These are phyloP conservation scores for Orthonyx spaldingii DNA, from an alignment of 2,113 vertebrate species.

Conservation along the genomic window DNA sequence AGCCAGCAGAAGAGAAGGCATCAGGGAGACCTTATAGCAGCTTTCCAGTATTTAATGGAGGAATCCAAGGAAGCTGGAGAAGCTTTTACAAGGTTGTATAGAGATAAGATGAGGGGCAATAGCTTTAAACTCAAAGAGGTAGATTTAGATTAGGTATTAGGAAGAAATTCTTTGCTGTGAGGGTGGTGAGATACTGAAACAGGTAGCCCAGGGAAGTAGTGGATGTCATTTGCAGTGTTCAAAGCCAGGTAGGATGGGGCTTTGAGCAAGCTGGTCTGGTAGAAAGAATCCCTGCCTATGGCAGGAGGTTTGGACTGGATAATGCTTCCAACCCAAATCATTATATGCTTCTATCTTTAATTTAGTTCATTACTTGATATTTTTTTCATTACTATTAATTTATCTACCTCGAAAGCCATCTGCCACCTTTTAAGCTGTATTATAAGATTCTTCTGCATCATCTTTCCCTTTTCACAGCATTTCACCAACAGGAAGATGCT, in stretches of 20 bases:
- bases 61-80: not conserved
- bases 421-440: not conserved
- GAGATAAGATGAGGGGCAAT: not conserved
- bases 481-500: not conserved
- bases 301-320: not conserved
- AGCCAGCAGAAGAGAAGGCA: not conserved
- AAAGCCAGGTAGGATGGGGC: not conserved
- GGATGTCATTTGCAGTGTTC: not conserved
- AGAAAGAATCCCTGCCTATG: not conserved
- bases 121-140: not conserved
- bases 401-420: not conserved
- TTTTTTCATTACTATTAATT: not conserved
- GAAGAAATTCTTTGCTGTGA: not conserved
- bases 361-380: not conserved
- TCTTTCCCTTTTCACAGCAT: not conserved
- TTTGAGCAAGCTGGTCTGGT: not conserved
- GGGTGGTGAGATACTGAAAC: not conserved
- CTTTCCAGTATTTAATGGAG: not conserved
- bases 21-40: not conserved
- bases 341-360: not conserved
- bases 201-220: not conserved
- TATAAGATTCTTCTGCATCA: not conserved
- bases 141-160: not conserved
- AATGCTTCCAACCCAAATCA: not conserved
- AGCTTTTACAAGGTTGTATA: not conserved